A percentile compares a stretch with the other conserved stretches of the same genome.
phyloP scores from a whole-genome alignment of 2,113 vertebrate genomes.

The Rhadina sibilatrix region DNA sequence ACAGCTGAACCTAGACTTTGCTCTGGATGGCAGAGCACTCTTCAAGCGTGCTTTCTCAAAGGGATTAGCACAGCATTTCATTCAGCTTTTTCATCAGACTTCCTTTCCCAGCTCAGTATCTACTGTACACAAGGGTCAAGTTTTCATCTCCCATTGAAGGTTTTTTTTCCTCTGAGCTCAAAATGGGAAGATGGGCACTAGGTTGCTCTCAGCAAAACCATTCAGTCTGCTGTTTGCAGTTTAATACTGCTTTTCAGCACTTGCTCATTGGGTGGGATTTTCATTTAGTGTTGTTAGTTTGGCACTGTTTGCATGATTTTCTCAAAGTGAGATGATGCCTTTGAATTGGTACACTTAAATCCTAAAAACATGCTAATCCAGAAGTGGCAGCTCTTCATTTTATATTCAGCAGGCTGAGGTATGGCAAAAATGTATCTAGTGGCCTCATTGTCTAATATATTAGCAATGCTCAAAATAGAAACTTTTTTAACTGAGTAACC shows the following conservation, averaged over 20 bases:
- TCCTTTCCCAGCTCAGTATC: conserved; percentile 49
- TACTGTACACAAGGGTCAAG: conserved; percentile 38
- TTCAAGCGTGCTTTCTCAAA: conserved; percentile 66
- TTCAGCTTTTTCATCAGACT: conserved; percentile 65
- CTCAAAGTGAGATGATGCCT: background rate
- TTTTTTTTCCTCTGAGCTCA: background rate
- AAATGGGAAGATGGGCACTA: conserved; percentile 4
- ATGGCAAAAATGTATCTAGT: background rate
- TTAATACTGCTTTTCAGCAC: conserved; percentile 16
- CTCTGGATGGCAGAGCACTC: conserved; percentile 67
- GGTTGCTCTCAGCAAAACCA: background rate
- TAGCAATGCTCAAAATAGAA: background rate
- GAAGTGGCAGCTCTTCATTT: background rate
- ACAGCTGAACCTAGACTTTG: conserved; percentile 59
- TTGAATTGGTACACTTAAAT: background rate
- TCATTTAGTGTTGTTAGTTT: background rate
- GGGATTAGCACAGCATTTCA: conserved; percentile 66
- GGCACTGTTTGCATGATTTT: background rate
- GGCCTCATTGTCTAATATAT: background rate
- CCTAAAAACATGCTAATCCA: background rate
- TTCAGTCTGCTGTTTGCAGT: background rate
- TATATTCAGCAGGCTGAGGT: background rate
- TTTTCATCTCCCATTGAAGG: conserved; percentile 22
- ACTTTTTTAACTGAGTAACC: background rate
- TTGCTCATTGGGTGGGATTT: background rate